These are phyloP conservation scores for Orthonevra nobilis DNA, from an alignment of 2,888 invertebrate species.

Conservation along the genomic window DNA sequence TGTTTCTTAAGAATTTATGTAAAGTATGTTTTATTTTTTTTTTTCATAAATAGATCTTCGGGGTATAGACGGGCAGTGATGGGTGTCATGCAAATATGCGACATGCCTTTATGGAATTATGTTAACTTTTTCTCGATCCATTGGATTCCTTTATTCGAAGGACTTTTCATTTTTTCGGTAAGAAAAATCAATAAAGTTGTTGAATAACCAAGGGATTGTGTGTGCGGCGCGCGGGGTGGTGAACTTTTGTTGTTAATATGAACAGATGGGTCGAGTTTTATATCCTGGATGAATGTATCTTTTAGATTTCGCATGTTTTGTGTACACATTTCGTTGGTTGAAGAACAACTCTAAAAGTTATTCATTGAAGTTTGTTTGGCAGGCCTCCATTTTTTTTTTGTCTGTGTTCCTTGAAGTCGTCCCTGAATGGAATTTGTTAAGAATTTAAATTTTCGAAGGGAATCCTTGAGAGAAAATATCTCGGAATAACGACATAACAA, in stretches of 20 bases:
- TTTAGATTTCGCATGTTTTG: conserved; percentile 15
- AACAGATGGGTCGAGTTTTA: conserved; percentile 55
- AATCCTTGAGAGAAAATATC: conserved; percentile 37
- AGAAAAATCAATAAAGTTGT: conserved; percentile 62
- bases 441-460: conserved; percentile 55
- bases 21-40: not conserved
- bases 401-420: conserved; percentile 11
- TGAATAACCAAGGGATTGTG: conserved; percentile 54
- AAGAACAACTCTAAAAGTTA: conserved; percentile 59
- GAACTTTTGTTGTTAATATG: conserved; percentile 45
- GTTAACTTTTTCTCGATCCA: conserved; percentile 56
- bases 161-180: not conserved
- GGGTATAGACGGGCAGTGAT: conserved; percentile 26
- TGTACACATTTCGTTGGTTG: conserved; percentile 33
- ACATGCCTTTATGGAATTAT: conserved; percentile 67
- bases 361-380: conserved; percentile 54
- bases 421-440: conserved; percentile 43
- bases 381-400: conserved; percentile 7
- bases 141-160: conserved; percentile 34
- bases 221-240: conserved; percentile 30
- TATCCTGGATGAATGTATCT: not conserved
- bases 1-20: conserved; percentile 1
- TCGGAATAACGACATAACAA: conserved; percentile 52
- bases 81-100: conserved; percentile 64
- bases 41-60: conserved; percentile 33